Evolutionary conservation across 2,797 vertebrate genomes (phyloP), one percentile per base, ranked within the genome.

Genomic region (Erpetoichthys calabaricus): DNA sequence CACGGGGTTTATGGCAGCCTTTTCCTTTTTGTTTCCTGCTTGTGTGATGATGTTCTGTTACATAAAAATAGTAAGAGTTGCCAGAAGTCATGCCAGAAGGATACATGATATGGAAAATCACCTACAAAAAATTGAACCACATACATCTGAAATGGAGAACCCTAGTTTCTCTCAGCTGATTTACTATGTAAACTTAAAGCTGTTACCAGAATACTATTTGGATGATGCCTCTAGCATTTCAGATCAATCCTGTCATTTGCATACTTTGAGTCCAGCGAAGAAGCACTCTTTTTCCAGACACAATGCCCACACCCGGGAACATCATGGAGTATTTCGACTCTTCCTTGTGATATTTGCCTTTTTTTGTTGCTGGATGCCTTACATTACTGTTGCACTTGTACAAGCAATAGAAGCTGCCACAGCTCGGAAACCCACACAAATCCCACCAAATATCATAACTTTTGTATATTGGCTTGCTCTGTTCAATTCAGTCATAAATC

Each of bases 401-500:
- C 84, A 85, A 69, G 82, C 87, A 45, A 69, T 80, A 7, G 87
- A 88, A 71, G 72, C 65, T 0, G 81, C 80, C 1, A 65, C 85
- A 44, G 73, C 70, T 6, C 69, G 69, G 44, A 64, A 62, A 2
- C 62, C 73, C 55, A 81, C 70, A 56, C 62, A 76, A 0, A 64
- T 89, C 9, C 80, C 87, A 0, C 63, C 74, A 5, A 71, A 68
- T 0, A 78, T 71, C 0, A 61, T 89, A 1, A 89, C 86, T 50
- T 76, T 85, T 52, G 86, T 83, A 0, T 86, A 88, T 71, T 88
- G 81, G 80, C 73, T 89, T 64, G 68, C 84, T 53, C 61, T 89
- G 67, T 71, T 89, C 55, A 89, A 86, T 74, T 89, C 87, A 0
- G 85, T 84, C 70, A 80, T 89, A 64, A 89, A 89, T 57, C 87